phyloP scores from a whole-genome alignment of 2,113 vertebrate species.

The Nothoprocta perdicaria region DNA sequence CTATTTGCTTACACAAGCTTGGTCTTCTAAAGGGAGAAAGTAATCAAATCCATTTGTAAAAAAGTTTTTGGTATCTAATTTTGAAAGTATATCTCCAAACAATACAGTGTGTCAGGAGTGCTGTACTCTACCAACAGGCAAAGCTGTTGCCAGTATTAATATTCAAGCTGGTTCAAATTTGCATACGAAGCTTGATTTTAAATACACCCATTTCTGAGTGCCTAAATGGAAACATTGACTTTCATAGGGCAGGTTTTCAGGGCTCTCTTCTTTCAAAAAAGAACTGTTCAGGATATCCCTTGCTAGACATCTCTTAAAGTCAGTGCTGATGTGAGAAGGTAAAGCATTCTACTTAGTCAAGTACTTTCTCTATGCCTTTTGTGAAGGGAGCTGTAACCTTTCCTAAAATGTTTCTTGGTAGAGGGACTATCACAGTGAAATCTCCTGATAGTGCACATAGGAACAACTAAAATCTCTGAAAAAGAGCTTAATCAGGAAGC shows the following conservation, averaged over 20 bases:
- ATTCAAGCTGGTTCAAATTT: background rate
- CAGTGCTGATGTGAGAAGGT: background rate
- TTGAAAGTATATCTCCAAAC: background rate
- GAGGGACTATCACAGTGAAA: background rate
- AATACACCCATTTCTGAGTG: background rate
- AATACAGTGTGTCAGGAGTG: background rate
- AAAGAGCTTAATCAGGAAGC: background rate
- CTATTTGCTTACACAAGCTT: slow-evolving; percentile 23
- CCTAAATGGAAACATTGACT: slow-evolving; percentile 38
- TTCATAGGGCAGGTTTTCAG: slow-evolving; percentile 10
- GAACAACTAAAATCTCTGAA: background rate
- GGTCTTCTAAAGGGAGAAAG: slow-evolving; percentile 4
- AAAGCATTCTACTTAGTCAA: background rate
- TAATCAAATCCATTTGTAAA: slow-evolving; percentile 60
- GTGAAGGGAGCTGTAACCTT: background rate
- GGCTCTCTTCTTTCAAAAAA: background rate
- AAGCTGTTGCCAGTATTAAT: background rate
- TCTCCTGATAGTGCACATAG: background rate
- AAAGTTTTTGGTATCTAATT: slow-evolving; percentile 25
- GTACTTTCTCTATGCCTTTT: background rate
- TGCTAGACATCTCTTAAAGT: background rate
- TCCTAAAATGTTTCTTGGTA: background rate
- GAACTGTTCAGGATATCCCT: background rate
- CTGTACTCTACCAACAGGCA: background rate
- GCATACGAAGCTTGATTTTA: background rate